Conservation (phyloP, 2,113 vertebrate genomes). For the Neogale vison region DNA sequence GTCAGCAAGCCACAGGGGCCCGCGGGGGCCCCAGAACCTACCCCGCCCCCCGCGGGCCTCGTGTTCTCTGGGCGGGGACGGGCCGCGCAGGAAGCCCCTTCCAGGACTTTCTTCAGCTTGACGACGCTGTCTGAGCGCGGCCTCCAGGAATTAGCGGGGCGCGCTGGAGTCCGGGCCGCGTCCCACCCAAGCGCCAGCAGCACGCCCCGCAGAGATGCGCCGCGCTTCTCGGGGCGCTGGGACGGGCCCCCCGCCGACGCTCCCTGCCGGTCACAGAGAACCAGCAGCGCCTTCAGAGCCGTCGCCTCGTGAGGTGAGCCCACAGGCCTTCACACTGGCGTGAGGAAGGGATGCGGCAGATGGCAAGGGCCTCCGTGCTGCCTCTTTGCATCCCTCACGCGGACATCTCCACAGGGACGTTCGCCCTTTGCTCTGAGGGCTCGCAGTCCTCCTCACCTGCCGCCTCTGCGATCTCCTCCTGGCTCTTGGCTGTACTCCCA, state of each 20-base stretch:
- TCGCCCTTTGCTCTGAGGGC: fast-evolving
- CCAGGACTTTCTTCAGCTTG: neutral
- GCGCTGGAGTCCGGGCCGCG: fast-evolving
- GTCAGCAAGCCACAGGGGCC: no score
- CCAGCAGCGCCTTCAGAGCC: no score
- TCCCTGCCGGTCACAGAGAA: neutral
- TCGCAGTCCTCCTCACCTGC: fast-evolving
- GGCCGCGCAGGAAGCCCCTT: neutral
- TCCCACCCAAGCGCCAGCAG: neutral
- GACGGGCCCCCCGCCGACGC: neutral
- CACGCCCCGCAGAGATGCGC: neutral
- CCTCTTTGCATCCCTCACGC: neutral
- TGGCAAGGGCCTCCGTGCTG: fast-evolving
- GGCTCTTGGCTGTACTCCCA: neutral
- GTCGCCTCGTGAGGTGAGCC: fast-evolving
- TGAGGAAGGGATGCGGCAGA: fast-evolving
- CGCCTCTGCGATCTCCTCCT: fast-evolving
- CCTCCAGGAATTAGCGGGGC: fast-evolving
- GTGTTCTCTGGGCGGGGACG: neutral
- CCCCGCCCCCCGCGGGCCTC: no score
- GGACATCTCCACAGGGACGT: fast-evolving
- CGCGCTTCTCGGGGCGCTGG: neutral
- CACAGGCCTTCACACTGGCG: fast-evolving
- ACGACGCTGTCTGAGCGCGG: neutral
- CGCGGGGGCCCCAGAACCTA: no score